Base-by-base conservation (phyloP, 2,888 invertebrate species). In the Acronicta leporina region DNA sequence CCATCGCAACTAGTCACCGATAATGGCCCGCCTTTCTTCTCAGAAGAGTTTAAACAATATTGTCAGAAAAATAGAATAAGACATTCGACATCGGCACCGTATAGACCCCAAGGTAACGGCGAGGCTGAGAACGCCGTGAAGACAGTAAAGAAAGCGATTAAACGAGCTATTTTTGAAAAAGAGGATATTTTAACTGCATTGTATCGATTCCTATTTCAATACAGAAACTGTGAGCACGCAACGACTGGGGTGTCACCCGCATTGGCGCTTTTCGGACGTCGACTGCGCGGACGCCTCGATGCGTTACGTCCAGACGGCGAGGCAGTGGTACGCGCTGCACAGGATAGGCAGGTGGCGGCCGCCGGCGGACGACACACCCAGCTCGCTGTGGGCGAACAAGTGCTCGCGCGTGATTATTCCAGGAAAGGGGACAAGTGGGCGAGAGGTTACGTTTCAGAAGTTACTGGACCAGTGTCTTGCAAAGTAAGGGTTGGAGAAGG, bases 1-100 rank as follows among this genome's bases (percentile, higher is more conserved):
- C 43, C 43, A 43, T 43, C 43, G 11, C 43, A 43, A 25, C 43
- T 43, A 20, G 43, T 43, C 25, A 43, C 43, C 13, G 43, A 43
- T 43, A 43, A 43, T 25, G 43, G 43, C 7, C 20, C 43, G 13
- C 43, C 43, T 5, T 43, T 43, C 13, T 43, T 25, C 20, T 43
- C 43, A 3, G 20, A 43, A 43, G 43, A 43, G 20, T 43, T 43
- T 25, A 43, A 43, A 13, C 20, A 20, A 43, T 43, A 43, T 43
- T 43, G 43, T 25, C 20, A 43, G 0, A 25, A 43, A 20, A 43
- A 43, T 43, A 20, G 43, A 20, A 43, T 43, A 43, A 43, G 20
- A 43, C 43, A 43, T 43, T 20, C 43, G 5, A 43, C 43, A 5
- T 43, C 43, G 43, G 43, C 43, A 13, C 43, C 43, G 20, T 43